phyloP scores from a whole-genome alignment of 2,888 invertebrate genomes.

The Campoplex nolae region DNA sequence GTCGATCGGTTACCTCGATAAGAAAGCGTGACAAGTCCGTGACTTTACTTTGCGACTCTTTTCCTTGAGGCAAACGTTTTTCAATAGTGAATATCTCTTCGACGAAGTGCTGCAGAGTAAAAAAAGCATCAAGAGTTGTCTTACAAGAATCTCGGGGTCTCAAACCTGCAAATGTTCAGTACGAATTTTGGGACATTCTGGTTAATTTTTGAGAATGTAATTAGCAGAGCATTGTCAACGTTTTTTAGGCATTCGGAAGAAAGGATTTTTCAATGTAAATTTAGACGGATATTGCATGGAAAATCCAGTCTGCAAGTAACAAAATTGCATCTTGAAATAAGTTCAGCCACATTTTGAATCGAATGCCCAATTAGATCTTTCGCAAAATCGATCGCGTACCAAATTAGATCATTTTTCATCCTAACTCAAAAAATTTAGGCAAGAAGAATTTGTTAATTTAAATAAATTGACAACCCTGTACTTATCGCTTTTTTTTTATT shows the following conservation, averaged over 20 bases:
- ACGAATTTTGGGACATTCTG: not conserved
- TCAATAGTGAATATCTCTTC: not conserved
- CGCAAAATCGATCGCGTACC: not conserved
- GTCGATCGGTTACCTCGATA: not conserved
- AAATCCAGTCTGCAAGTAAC: not conserved
- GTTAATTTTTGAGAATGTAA: not conserved
- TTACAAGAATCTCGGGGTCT: not conserved
- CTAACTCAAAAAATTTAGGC: not conserved
- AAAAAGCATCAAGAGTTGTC: not conserved
- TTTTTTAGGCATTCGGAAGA: not conserved
- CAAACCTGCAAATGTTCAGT: not conserved
- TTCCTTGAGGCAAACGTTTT: not conserved
- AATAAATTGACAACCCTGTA: conserved; percentile 16
- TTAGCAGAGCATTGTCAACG: not conserved
- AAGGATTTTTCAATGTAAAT: not conserved
- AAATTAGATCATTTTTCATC: not conserved
- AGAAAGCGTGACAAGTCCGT: not conserved
- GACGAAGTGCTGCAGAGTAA: not conserved
- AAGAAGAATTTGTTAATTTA: not conserved
- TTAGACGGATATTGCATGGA: not conserved
- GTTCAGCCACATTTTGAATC: not conserved
- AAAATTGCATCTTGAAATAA: not conserved
- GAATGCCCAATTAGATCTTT: not conserved
- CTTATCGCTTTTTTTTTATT: conserved; percentile 6
- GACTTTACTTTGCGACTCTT: not conserved